Base-by-base conservation (phyloP, 2,888 invertebrate genomes). In the Ecliptopera silaceata region DNA sequence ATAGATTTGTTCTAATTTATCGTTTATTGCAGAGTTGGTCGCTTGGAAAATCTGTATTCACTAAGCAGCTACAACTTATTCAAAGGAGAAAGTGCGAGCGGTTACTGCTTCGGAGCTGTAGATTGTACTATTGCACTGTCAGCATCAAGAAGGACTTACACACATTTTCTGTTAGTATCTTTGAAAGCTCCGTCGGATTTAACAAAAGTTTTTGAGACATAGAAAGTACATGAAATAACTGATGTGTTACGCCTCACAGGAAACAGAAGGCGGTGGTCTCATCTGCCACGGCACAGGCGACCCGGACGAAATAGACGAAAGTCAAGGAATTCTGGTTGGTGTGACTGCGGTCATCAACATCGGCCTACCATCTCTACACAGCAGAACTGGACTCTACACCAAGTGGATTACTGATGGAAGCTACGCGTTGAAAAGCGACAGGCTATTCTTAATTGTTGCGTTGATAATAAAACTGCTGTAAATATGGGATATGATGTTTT, bases 281-380 rank as follows among this genome's bases (percentile, higher is more conserved):
- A 44, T 86, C 3, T 86, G 87, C 54, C 71, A 70, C n/a, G 75
- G 72, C 4, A 86, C 87, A 1, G 77, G 74, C 0, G 85, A 85
- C 38, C 81, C 84, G 0, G 64, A 63, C 0, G 86, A 86, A 63
- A 56, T 56, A 2, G 68, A 73, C 4, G 39, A 50, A 1, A 39
- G 42, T 0, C 60, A 68, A n/a, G 87, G 87, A 0, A 49, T 86
- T 0, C 63, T 86, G 11, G 81, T 86, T 0, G 86, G 77, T 1
- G 79, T 86, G 1, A 80, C 80, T 0, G 63, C 79, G 0, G 60
- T 78, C 0, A 72, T 84, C 43, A 79, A 79, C 56, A 2, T 68
- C 0, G 62, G 67, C 1, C 64, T 84, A 0, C 84, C 85, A 0
- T 75, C 74, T 1, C 46, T 86, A 0, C 77, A 84, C 43, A 74